Percentiles rank a stretch among this genome's conserved stretches.
Conservation (phyloP, 2,797 vertebrate genomes). For the Melanotaenia pygmaea region DNA sequence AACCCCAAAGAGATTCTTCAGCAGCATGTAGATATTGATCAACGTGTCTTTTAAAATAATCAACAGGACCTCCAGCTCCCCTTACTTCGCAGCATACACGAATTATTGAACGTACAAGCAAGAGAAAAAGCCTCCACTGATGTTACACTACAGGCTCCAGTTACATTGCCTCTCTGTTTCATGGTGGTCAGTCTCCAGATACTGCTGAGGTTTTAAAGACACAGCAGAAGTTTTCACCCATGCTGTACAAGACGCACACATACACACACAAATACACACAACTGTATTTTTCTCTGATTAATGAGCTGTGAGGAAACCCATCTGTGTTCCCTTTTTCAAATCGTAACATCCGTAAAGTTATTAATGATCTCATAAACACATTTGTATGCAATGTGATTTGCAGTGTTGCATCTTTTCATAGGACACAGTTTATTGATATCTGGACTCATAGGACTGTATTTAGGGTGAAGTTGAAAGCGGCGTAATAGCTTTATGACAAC, state of each 20-base stretch:
- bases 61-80: not conserved
- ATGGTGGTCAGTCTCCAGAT: constrained; percentile 9
- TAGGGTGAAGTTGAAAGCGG: constrained; percentile 21
- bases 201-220: not conserved
- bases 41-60: constrained; percentile 7
- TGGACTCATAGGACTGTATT: constrained; percentile 28
- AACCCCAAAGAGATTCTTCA: not conserved
- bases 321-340: constrained; percentile 65
- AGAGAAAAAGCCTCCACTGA: constrained; percentile 26
- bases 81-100: not conserved
- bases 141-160: not conserved
- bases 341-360: constrained; percentile 31
- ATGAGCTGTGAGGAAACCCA: constrained; percentile 74
- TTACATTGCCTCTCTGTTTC: constrained; percentile 18
- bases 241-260: constrained; percentile 25
- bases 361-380: constrained; percentile 53
- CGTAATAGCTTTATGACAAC: constrained; percentile 24
- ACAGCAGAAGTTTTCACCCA: constrained; percentile 18
- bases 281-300: constrained; percentile 56
- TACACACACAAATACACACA: constrained; percentile 12
- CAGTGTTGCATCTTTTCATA: constrained; percentile 15
- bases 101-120: constrained; percentile 15
- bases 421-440: constrained; percentile 11
- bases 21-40: constrained; percentile 9
- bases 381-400: constrained; percentile 40